Evolutionary conservation across 1,140 invertebrate species (phyloP).

Genomic region (Ridgeia piscesae): DNA sequence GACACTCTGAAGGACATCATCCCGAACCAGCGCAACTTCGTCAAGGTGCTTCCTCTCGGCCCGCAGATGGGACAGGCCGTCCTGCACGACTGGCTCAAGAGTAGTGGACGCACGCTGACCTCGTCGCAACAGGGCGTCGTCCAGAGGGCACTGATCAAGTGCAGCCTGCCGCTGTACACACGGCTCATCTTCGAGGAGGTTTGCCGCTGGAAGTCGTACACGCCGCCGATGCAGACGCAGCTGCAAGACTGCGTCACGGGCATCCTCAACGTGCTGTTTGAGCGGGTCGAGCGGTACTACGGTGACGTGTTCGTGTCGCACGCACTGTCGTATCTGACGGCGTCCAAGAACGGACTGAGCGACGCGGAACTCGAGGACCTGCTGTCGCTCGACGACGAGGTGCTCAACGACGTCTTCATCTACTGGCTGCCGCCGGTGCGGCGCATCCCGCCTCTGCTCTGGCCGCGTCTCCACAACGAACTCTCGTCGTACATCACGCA

Average conservation of each 20-base stretch:
- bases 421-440: slow-evolving; percentile 29
- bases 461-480: slow-evolving; percentile 71
- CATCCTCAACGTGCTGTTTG: slow-evolving; percentile 48
- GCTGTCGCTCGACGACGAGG: slow-evolving; percentile 52
- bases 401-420: slow-evolving; percentile 52
- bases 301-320: slow-evolving; percentile 54
- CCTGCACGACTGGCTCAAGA: slow-evolving; percentile 37
- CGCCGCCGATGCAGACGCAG: slow-evolving; percentile 32
- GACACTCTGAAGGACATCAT: slow-evolving; percentile 35
- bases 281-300: slow-evolving; percentile 53
- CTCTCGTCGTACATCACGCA: slow-evolving; percentile 94
- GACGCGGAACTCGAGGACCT: slow-evolving; percentile 54
- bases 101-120: slow-evolving; percentile 36
- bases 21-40: slow-evolving; percentile 18
- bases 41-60: slow-evolving; percentile 26
- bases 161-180: slow-evolving; percentile 48
- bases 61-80: slow-evolving; percentile 25
- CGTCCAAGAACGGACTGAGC: slow-evolving; percentile 47
- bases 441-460: slow-evolving; percentile 49
- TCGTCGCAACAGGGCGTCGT: slow-evolving; percentile 37
- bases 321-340: slow-evolving; percentile 55
- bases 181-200: slow-evolving; percentile 49
- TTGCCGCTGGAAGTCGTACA: slow-evolving; percentile 44
- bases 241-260: slow-evolving; percentile 40
- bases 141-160: slow-evolving; percentile 38